phyloP scores from a whole-genome alignment of 2,797 vertebrate genomes.

The Acanthurus tractus region DNA sequence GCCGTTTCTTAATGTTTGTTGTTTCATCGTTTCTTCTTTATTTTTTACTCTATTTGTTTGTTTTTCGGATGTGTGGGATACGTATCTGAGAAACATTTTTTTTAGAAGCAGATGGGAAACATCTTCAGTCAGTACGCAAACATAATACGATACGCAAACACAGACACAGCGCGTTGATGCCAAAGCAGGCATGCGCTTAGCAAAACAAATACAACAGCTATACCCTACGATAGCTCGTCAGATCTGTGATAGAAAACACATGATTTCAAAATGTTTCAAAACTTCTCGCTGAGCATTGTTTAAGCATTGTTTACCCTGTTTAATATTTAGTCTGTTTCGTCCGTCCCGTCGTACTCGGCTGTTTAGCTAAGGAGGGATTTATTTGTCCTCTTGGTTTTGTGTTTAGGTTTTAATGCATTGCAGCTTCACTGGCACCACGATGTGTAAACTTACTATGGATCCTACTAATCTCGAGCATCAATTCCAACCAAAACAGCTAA shows the following conservation, averaged over 20 bases:
- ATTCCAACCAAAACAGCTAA: conserved; percentile 76
- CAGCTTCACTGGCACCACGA: conserved; percentile 72
- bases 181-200: conserved; percentile 49
- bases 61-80: conserved; percentile 22
- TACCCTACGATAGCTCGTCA: conserved; percentile 8
- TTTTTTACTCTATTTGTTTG: not conserved
- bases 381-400: conserved; percentile 71
- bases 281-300: conserved; percentile 37
- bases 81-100: conserved; percentile 37
- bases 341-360: conserved; percentile 48
- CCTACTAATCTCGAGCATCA: conserved; percentile 67
- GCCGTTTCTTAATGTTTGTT: not conserved
- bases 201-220: conserved; percentile 42
- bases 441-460: conserved; percentile 74
- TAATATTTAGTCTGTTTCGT: conserved; percentile 64
- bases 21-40: conserved; percentile 8
- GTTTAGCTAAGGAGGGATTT: conserved; percentile 70
- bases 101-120: conserved; percentile 45
- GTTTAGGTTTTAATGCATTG: conserved; percentile 74
- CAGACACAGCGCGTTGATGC: conserved; percentile 43
- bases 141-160: conserved; percentile 55
- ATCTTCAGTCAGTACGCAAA: conserved; percentile 43
- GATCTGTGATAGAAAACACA: conserved; percentile 52
- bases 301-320: conserved; percentile 64
- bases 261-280: conserved; percentile 43